These are phyloP conservation scores for Sisyra terminalis DNA, from an alignment of 2,888 invertebrate genomes.

Conservation along the genomic window DNA sequence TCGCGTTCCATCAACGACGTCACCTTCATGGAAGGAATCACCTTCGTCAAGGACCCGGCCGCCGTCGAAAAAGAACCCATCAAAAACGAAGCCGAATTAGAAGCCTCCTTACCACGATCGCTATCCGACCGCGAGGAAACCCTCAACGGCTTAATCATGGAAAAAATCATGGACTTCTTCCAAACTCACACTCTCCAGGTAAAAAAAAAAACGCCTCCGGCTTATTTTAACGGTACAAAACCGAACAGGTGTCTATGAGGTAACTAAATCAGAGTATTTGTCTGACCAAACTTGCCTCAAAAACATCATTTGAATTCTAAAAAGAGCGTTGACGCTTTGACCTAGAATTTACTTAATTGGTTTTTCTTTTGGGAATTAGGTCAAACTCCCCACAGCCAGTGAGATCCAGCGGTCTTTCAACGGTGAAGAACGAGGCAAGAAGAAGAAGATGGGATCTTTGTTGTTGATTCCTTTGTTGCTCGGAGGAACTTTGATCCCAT, in stretches of 20 bases:
- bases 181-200: conserved; percentile 67
- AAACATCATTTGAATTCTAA: neutral
- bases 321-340: no score
- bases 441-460: conserved; percentile 56
- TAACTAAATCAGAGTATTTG: neutral
- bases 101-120: conserved; percentile 55
- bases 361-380: conserved; percentile 23
- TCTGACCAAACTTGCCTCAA: neutral
- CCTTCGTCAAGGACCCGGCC: conserved; percentile 46
- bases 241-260: neutral
- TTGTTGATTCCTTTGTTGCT: conserved; percentile 64
- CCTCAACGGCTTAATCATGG: conserved; percentile 56
- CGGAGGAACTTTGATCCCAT: conserved; percentile 63
- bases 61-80: conserved; percentile 24
- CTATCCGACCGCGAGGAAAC: conserved; percentile 54
- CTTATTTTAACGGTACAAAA: neutral
- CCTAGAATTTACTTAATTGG: no score
- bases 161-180: conserved; percentile 57
- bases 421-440: conserved; percentile 50
- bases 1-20: conserved; percentile 44
- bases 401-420: conserved; percentile 40
- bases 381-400: conserved; percentile 55
- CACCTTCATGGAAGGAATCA: conserved; percentile 55
- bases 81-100: conserved; percentile 43
- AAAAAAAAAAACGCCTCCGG: conserved; percentile 11